These are phyloP conservation scores for Bombus fervidus DNA, from an alignment of 1,140 invertebrate genomes.

Conservation along the genomic window DNA sequence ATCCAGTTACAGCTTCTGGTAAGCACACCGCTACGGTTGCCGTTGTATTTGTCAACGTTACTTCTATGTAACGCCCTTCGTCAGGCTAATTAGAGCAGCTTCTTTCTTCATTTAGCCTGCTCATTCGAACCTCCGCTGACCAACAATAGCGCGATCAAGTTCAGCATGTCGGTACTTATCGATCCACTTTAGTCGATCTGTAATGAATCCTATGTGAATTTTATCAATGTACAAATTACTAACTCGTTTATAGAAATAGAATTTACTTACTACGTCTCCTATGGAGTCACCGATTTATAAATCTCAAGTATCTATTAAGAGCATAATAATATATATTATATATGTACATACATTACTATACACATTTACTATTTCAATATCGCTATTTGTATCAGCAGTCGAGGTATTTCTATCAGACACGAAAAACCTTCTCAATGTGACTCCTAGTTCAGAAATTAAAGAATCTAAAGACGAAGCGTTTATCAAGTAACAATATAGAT, in stretches of 20 bases:
- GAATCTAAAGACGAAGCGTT: too few relatives aligned
- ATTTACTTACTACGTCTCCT: too few relatives aligned
- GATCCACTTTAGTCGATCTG: background rate
- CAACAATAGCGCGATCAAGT: background rate
- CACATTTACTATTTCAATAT: too few relatives aligned
- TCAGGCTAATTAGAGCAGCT: slow-evolving; percentile 57
- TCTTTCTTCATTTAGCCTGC: background rate
- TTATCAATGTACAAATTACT: background rate
- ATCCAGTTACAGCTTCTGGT: slow-evolving; percentile 61
- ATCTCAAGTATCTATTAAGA: too few relatives aligned
- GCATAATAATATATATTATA: too few relatives aligned
- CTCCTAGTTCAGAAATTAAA: too few relatives aligned
- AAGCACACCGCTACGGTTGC: slow-evolving; percentile 36
- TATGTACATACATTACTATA: too few relatives aligned
- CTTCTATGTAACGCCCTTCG: slow-evolving; percentile 49
- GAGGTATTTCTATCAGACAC: too few relatives aligned
- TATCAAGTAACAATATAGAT: too few relatives aligned
- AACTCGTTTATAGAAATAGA: background rate
- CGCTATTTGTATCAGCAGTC: too few relatives aligned
- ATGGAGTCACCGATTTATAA: too few relatives aligned
- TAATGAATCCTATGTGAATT: background rate
- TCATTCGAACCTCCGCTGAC: background rate
- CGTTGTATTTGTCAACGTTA: slow-evolving; percentile 62
- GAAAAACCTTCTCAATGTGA: too few relatives aligned
- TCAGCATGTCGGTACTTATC: background rate